Percentiles rank a stretch among this genome's conserved stretches.
Evolutionary conservation across 2,888 invertebrate genomes (phyloP).

Genomic region (Cephus sareptanus): DNA sequence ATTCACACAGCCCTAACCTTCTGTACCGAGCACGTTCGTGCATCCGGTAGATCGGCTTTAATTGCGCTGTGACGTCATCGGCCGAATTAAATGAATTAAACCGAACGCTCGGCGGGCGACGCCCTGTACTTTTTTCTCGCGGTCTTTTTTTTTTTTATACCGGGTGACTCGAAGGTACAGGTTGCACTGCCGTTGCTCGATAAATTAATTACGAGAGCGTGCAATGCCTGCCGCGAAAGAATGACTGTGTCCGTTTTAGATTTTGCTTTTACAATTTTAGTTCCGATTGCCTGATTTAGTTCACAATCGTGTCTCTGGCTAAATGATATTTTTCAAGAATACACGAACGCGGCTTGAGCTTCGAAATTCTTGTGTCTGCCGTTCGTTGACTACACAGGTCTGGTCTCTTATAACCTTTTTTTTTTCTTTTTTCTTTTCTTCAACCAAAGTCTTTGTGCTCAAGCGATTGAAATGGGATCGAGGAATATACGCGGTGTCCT

Average conservation of each 20-base stretch:
- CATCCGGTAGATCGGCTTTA: slow-evolving; percentile 1
- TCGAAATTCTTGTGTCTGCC: too few species aligned
- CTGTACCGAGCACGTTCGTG: neutral
- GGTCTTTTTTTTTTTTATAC: neutral
- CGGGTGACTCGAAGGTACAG: neutral
- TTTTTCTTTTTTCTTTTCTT: too few species aligned
- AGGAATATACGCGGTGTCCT: slow-evolving; percentile 7
- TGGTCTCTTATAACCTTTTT: too few species aligned
- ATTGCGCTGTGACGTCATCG: neutral
- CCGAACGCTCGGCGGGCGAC: neutral
- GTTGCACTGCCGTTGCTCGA: neutral
- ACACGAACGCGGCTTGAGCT: too few species aligned
- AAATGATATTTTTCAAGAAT: neutral
- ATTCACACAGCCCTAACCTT: neutral
- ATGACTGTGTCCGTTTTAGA: neutral
- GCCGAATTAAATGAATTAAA: slow-evolving; percentile 1
- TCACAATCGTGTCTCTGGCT: neutral
- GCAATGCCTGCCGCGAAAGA: neutral
- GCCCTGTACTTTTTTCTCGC: neutral
- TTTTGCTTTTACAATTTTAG: neutral
- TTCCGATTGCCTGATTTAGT: neutral
- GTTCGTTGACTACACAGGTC: too few species aligned
- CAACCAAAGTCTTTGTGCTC: neutral
- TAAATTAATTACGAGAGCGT: neutral
- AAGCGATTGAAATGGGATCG: neutral